Percentiles rank a stretch among this genome's conserved stretches.
Evolutionary conservation across 2,797 vertebrate species (phyloP).

Genomic region (Tadarida brasiliensis): DNA sequence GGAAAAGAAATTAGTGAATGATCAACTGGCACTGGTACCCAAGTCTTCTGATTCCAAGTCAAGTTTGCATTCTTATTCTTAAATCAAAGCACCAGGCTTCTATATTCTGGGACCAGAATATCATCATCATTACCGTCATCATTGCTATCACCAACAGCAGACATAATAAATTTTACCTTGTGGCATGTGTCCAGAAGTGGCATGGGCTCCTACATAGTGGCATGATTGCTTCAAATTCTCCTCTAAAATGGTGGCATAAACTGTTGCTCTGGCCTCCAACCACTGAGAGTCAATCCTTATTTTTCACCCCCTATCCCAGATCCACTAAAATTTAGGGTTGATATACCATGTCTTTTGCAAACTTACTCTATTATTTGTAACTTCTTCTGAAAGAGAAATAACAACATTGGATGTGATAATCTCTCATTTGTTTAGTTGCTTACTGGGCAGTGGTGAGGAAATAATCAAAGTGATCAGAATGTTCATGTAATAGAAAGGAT

Average conservation of each 20-base stretch:
- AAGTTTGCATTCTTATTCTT: not conserved
- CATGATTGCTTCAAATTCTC: not conserved
- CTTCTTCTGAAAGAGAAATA: not conserved
- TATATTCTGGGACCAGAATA: not conserved
- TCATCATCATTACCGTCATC: not conserved
- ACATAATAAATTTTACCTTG: not conserved
- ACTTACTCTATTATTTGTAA: not conserved
- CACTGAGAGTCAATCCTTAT: not conserved
- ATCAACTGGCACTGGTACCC: not conserved
- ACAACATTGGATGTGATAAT: not conserved
- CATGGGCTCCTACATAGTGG: not conserved
- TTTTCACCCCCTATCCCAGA: not conserved
- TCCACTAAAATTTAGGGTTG: not conserved
- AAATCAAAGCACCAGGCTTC: not conserved
- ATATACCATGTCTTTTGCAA: not conserved
- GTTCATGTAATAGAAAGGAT: not conserved
- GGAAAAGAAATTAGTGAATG: not conserved
- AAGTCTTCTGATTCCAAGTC: not conserved
- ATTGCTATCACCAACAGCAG: not conserved
- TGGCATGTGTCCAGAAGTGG: not conserved
- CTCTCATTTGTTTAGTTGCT: not conserved
- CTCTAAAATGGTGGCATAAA: not conserved
- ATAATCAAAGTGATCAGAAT: not conserved
- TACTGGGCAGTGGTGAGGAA: not conserved
- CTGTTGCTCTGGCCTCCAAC: not conserved